Percentiles rank a stretch among this genome's conserved stretches.
These are phyloP conservation scores for Mimachlamys varia DNA, from an alignment of 2,888 invertebrate species.

Conservation along the genomic window DNA sequence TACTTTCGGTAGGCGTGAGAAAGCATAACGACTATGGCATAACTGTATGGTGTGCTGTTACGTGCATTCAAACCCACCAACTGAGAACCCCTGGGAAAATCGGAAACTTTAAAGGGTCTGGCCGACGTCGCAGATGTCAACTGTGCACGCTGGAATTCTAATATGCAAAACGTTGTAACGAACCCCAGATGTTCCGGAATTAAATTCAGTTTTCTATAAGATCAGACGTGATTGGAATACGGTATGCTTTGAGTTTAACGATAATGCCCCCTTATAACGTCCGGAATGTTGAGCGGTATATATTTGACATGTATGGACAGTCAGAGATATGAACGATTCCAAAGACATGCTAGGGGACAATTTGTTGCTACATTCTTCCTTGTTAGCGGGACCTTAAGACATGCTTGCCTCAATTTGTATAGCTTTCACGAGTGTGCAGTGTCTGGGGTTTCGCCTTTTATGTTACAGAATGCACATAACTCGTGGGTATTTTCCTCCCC, in stretches of 20 bases:
- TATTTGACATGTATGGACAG: not conserved
- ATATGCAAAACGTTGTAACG: conserved; percentile 23
- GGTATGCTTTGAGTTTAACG: conserved; percentile 10
- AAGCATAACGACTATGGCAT: not conserved
- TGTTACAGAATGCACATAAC: no score
- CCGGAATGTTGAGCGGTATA: not conserved
- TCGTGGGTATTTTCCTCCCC: no score
- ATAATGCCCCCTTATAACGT: not conserved
- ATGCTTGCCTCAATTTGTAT: not conserved
- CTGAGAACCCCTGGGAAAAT: conserved; percentile 15
- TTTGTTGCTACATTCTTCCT: not conserved
- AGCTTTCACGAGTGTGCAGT: not conserved
- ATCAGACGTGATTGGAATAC: not conserved
- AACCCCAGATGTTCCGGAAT: conserved; percentile 31
- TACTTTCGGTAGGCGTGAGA: not conserved
- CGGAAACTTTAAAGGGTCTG: not conserved
- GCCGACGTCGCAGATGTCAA: not conserved
- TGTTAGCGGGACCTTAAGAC: not conserved
- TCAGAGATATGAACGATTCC: not conserved
- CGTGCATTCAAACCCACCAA: not conserved
- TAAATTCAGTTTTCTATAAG: not conserved
- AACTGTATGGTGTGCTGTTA: not conserved
- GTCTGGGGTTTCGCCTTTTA: not conserved
- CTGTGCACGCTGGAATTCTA: conserved; percentile 19
- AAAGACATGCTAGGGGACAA: not conserved